These are phyloP conservation scores for Phrynocephalus guinanensis DNA, from an alignment of 2,797 vertebrate genomes.

Conservation along the genomic window DNA sequence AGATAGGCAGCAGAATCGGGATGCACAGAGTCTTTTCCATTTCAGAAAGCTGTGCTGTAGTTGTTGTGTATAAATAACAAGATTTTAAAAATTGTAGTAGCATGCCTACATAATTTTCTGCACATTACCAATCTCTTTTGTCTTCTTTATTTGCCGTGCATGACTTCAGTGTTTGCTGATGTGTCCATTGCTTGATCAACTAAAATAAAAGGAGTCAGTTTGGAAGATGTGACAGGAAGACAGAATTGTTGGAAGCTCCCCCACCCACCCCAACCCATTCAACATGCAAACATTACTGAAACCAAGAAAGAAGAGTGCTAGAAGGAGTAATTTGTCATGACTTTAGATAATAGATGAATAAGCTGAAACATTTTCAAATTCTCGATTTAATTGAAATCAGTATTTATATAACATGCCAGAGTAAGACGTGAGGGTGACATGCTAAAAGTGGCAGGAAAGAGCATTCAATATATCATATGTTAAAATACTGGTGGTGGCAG, in stretches of 20 bases:
- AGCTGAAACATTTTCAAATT: constrained; percentile 66
- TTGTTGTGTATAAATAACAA: no score
- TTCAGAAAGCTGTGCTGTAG: no score
- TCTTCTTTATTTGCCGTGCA: no score
- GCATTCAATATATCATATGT: constrained; percentile 68
- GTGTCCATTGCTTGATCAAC: constrained; percentile 4
- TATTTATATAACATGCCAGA: constrained; percentile 68
- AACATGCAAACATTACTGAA: constrained; percentile 27
- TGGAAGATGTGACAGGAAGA: constrained; percentile 36
- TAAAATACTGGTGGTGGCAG: constrained; percentile 74
- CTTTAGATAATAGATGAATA: constrained; percentile 59
- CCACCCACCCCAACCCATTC: background rate
- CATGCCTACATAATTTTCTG: no score
- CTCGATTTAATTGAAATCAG: constrained; percentile 72
- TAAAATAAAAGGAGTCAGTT: constrained; percentile 32
- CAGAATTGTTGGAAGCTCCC: constrained; percentile 32
- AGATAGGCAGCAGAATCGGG: no score
- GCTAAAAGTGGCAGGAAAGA: constrained; percentile 67
- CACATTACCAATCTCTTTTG: no score
- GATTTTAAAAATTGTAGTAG: no score
- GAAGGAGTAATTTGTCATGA: constrained; percentile 64
- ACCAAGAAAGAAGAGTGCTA: constrained; percentile 58
- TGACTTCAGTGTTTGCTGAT: no score
- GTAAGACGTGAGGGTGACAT: constrained; percentile 63
- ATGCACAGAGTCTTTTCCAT: no score